Percentiles rank a stretch among this genome's conserved stretches.
Evolutionary conservation across 2,797 vertebrate genomes (phyloP).

Genomic region (Scarus forsteni): DNA sequence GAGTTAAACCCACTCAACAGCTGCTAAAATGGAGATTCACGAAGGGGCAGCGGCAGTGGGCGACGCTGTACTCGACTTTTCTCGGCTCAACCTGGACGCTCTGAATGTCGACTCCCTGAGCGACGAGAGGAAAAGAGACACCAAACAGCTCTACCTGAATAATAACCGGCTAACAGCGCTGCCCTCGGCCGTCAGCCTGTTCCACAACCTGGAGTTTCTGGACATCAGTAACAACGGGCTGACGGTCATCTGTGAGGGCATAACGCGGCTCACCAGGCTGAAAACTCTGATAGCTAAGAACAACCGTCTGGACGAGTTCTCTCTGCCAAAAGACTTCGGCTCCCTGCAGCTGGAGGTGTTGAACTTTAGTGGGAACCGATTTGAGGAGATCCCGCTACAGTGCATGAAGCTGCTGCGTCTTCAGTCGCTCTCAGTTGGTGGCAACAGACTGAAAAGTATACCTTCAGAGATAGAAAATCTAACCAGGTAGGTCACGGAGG

Average conservation of each 20-base stretch:
- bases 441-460: slow-evolving; percentile 93
- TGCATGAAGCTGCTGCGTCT: slow-evolving; percentile 88
- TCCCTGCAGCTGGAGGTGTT: slow-evolving; percentile 90
- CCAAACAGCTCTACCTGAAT: slow-evolving; percentile 86
- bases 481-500: slow-evolving; percentile 84
- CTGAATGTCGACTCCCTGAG: slow-evolving; percentile 75
- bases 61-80: slow-evolving; percentile 85
- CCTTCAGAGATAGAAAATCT: slow-evolving; percentile 93
- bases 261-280: slow-evolving; percentile 85
- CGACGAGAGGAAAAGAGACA: slow-evolving; percentile 82
- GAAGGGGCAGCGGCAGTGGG: slow-evolving; percentile 68
- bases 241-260: slow-evolving; percentile 85
- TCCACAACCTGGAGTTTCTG: slow-evolving; percentile 90
- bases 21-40: slow-evolving; percentile 76
- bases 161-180: slow-evolving; percentile 87
- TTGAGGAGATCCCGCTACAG: slow-evolving; percentile 90
- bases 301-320: slow-evolving; percentile 92
- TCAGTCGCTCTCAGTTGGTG: slow-evolving; percentile 94
- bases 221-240: slow-evolving; percentile 94
- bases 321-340: slow-evolving; percentile 92
- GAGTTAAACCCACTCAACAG: slow-evolving; percentile 32
- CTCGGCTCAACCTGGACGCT: slow-evolving; percentile 80
- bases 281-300: slow-evolving; percentile 94
- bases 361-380: slow-evolving; percentile 96
- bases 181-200: slow-evolving; percentile 82